Percentiles rank a stretch among this genome's conserved stretches.
These are phyloP conservation scores for Stenoptilia bipunctidactyla DNA, from an alignment of 2,888 invertebrate genomes.

Conservation along the genomic window DNA sequence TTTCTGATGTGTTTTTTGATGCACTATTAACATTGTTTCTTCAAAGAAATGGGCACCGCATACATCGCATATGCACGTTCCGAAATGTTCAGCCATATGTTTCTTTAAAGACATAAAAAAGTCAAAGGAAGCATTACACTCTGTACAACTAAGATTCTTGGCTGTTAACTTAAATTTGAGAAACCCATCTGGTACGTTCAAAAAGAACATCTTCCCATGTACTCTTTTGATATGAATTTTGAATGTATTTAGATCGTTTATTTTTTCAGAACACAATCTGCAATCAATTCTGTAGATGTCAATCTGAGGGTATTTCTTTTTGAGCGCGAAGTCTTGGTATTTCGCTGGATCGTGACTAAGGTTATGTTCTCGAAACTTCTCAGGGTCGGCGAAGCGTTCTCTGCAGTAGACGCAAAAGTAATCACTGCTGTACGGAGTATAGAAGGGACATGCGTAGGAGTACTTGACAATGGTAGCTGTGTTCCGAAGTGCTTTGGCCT, in stretches of 20 bases:
- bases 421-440: background rate
- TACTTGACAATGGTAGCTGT: background rate
- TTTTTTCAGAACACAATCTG: background rate
- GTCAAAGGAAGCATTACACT: constrained; percentile 1
- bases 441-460: constrained; percentile 2
- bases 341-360: background rate
- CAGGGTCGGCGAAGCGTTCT: background rate
- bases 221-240: background rate
- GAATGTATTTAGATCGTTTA: background rate
- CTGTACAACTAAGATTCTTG: background rate
- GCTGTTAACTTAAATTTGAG: background rate
- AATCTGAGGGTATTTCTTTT: background rate
- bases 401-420: constrained; percentile 2
- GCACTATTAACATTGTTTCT: constrained; percentile 4
- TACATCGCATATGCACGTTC: constrained; percentile 26
- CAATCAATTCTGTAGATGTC: background rate
- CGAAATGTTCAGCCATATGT: constrained; percentile 34
- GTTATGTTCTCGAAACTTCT: background rate
- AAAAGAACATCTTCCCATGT: background rate
- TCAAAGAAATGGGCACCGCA: constrained; percentile 1
- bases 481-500: background rate
- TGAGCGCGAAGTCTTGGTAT: background rate
- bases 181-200: background rate
- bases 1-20: background rate
- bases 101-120: constrained; percentile 19